Percentiles rank a stretch among this genome's conserved stretches.
phyloP scores from a whole-genome alignment of 2,797 vertebrate species.

The Chelonia mydas region DNA sequence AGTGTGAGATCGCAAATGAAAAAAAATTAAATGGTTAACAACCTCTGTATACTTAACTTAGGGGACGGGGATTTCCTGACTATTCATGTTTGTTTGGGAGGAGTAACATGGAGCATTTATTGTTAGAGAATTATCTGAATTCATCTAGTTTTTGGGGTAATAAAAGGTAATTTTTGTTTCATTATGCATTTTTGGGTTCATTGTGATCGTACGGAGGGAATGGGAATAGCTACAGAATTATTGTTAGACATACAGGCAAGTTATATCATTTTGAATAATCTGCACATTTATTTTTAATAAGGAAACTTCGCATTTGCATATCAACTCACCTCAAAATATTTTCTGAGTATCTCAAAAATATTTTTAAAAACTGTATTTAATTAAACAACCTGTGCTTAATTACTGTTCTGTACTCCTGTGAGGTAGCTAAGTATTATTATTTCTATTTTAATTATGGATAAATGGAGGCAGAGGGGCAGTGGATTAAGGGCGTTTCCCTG shows the following conservation, averaged over 20 bases:
- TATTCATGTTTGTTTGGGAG: not conserved
- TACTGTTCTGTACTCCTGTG: not conserved
- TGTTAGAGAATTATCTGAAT: not conserved
- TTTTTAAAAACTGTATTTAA: not conserved
- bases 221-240: not conserved
- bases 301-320: not conserved
- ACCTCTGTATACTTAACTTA: not conserved
- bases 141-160: not conserved
- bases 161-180: not conserved
- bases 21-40: not conserved
- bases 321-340: not conserved
- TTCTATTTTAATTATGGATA: slow-evolving; percentile 1
- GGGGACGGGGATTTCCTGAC: not conserved
- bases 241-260: not conserved
- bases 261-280: not conserved
- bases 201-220: not conserved
- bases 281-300: not conserved
- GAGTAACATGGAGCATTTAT: not conserved
- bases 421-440: not conserved
- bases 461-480: not conserved
- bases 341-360: not conserved
- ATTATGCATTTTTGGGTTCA: not conserved
- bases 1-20: not conserved
- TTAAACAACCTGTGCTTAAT: not conserved
- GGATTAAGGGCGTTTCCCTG: not conserved